Percentiles rank a stretch among this genome's conserved stretches.
Conservation (phyloP, 2,113 vertebrate species). For the Eubucco bourcierii region DNA sequence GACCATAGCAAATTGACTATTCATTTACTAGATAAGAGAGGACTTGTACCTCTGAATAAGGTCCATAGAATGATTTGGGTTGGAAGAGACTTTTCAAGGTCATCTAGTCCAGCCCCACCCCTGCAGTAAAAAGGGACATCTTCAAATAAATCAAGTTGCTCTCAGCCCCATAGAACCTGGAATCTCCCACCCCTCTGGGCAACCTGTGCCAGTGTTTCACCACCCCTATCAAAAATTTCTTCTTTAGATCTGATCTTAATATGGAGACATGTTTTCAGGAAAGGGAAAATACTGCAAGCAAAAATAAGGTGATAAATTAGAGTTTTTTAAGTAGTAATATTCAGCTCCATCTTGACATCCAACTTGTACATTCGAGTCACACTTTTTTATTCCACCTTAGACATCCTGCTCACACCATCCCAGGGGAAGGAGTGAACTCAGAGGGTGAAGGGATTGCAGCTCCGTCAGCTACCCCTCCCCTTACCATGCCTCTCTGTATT, state of each 20-base stretch:
- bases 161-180: no score
- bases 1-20: not conserved
- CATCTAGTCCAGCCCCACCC: no score
- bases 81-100: no score
- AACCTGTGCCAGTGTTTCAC: no score
- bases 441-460: not conserved
- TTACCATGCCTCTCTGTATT: not conserved
- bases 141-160: no score
- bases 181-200: no score
- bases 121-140: no score
- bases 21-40: not conserved
- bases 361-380: not conserved
- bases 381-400: not conserved
- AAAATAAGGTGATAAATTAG: not conserved
- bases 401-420: not conserved
- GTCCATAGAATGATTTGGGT: no score
- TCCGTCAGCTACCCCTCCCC: not conserved
- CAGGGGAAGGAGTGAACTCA: not conserved
- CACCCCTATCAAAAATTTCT: no score
- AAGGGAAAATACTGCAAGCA: not conserved
- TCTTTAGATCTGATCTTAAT: no score
- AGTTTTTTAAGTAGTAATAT: not conserved
- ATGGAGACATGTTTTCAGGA: rapidly evolving
- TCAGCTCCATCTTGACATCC: not conserved
- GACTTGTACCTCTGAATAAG: not conserved